Conservation (phyloP, 2,888 invertebrate species). For the Latrodectus hesperus region DNA sequence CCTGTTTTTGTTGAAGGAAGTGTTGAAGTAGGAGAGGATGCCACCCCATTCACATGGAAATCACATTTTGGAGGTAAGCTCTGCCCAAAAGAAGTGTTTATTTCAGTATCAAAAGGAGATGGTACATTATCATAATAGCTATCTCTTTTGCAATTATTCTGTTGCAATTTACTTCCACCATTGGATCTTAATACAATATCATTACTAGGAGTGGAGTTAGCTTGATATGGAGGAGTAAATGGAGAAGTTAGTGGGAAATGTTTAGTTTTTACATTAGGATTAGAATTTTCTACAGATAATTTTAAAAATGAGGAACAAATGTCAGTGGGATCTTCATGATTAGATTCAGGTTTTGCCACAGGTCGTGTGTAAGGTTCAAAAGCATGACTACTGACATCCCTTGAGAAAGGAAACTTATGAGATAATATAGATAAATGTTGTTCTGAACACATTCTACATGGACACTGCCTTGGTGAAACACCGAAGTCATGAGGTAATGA, state of each 20-base stretch:
- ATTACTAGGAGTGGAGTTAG: constrained; percentile 19
- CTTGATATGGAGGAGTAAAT: constrained; percentile 27
- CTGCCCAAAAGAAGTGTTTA: constrained; percentile 36
- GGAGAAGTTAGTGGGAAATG: constrained; percentile 45
- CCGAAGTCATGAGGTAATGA: constrained; percentile 53
- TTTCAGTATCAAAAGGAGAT: constrained; percentile 34
- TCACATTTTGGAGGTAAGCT: constrained; percentile 62
- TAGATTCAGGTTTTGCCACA: constrained; percentile 11
- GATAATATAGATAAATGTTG: constrained; percentile 43
- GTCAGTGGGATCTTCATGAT: constrained; percentile 46
- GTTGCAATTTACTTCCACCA: constrained; percentile 17
- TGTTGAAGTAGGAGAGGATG: constrained; percentile 8
- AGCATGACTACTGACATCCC: constrained; percentile 20
- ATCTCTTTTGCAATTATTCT: constrained; percentile 56
- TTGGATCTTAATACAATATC: constrained; percentile 44
- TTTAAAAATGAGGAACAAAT: constrained; percentile 49
- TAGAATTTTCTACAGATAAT: constrained; percentile 37
- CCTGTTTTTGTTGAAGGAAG: constrained; percentile 23
- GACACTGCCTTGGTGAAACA: constrained; percentile 46
- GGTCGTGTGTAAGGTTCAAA: constrained; percentile 40
- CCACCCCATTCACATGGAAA: constrained; percentile 42
- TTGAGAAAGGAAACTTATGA: constrained; percentile 34
- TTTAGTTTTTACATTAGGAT: constrained; percentile 40
- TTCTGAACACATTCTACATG: constrained; percentile 56
- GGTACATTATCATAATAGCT: constrained; percentile 70